phyloP scores from a whole-genome alignment of 2,797 vertebrate genomes.

The Enteromius unitaeniatus region DNA sequence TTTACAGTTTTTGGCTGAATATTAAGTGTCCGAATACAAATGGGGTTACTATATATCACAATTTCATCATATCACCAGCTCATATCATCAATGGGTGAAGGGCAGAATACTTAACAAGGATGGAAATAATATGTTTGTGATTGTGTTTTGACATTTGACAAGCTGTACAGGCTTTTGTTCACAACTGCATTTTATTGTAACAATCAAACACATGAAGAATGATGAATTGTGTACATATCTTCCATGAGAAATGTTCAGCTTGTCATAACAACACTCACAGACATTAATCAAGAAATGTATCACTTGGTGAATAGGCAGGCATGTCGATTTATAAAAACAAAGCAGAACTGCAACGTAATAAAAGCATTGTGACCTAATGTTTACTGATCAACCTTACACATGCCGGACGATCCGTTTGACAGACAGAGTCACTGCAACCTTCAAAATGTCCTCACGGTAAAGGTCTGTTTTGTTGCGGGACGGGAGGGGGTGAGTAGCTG shows the following conservation, averaged over 20 bases:
- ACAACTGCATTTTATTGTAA: slow-evolving; percentile 49
- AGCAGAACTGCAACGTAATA: slow-evolving; percentile 44
- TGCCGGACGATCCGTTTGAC: slow-evolving; percentile 44
- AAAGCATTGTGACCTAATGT: slow-evolving; percentile 60
- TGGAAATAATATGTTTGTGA: neutral
- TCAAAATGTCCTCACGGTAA: slow-evolving; percentile 41
- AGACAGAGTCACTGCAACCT: slow-evolving; percentile 44
- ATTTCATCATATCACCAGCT: neutral
- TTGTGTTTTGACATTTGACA: neutral
- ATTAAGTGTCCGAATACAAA: neutral
- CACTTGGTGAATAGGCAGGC: slow-evolving; percentile 76
- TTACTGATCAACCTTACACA: slow-evolving; percentile 59
- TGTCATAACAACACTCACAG: slow-evolving; percentile 53
- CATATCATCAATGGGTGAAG: neutral
- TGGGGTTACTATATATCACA: neutral
- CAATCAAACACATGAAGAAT: slow-evolving; percentile 36
- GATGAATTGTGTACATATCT: slow-evolving; percentile 51
- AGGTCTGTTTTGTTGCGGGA: slow-evolving; percentile 8
- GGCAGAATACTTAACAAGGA: neutral
- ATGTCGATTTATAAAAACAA: slow-evolving; percentile 62
- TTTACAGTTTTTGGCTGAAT: neutral
- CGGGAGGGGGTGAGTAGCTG: slow-evolving; percentile 32
- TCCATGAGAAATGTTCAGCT: slow-evolving; percentile 52
- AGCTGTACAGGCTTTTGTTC: slow-evolving; percentile 3
- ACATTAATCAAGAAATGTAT: slow-evolving; percentile 66